phyloP scores from a whole-genome alignment of 2,797 vertebrate species.

The Labeo calbasu region DNA sequence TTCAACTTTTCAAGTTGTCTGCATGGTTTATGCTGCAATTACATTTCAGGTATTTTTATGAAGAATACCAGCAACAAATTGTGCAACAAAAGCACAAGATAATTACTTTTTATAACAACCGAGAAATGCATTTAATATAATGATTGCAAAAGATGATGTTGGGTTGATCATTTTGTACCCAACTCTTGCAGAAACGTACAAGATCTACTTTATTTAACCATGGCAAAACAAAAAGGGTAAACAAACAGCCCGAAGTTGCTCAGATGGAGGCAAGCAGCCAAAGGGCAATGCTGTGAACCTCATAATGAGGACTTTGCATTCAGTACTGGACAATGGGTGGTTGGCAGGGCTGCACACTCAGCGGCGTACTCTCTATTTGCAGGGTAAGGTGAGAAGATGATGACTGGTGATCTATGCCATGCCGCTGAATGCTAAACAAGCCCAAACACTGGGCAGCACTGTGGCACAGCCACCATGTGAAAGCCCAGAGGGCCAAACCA shows the following conservation, averaged over 20 bases:
- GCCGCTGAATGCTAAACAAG: neutral
- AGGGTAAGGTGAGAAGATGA: conserved; percentile 39
- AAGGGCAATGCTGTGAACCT: neutral
- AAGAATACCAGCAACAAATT: neutral
- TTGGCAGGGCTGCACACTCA: neutral
- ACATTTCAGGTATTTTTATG: neutral
- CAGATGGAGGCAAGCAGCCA: conserved; percentile 4
- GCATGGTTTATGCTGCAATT: neutral
- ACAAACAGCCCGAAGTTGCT: neutral
- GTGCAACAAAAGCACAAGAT: neutral
- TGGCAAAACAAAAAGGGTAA: neutral
- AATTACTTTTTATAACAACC: neutral
- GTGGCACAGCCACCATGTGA: neutral
- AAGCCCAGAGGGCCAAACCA: conserved; percentile 17
- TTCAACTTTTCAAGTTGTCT: neutral
- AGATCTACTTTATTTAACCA: neutral
- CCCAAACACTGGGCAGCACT: conserved; percentile 16
- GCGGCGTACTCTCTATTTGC: neutral
- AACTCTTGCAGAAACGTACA: neutral
- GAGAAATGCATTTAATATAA: neutral
- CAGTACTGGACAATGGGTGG: conserved; percentile 10
- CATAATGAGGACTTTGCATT: conserved; percentile 36
- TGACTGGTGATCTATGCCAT: neutral
- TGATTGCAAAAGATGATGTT: neutral
- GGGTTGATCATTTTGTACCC: neutral